Base-by-base conservation (phyloP, 1,140 invertebrate genomes). In the Trichogramma pretiosum region DNA sequence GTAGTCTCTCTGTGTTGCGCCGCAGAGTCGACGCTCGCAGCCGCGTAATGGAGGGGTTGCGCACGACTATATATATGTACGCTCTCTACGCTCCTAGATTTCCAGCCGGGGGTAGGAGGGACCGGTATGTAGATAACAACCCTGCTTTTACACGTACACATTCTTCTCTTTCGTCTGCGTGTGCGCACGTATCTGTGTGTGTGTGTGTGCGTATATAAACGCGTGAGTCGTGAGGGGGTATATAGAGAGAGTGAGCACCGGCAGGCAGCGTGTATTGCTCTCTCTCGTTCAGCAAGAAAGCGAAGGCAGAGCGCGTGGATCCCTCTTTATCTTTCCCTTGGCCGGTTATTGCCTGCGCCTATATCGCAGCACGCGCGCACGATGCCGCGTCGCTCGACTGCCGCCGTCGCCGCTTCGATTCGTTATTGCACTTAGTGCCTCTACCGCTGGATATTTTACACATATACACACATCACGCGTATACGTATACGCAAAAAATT, bases 271-370 rank as follows among this genome's bases (percentile, higher is more conserved):
- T n/a, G n/a, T n/a, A n/a, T n/a, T n/a, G n/a, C n/a, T n/a, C n/a
- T n/a, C n/a, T n/a, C n/a, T n/a, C n/a, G n/a, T n/a, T n/a, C n/a
- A n/a, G n/a, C n/a, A n/a, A n/a, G n/a, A n/a, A n/a, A n/a, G n/a
- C n/a, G n/a, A n/a, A n/a, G n/a, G n/a, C n/a, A n/a, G n/a, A n/a
- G n/a, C n/a, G n/a, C n/a, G 24, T 5, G 5, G 24, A 7, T 28
- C 24, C 24, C 24, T 11, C 11, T 11, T 28, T 5, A 28, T 28
- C 24, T 28, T 28, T 18, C 38, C 30, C 32, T 41, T 33, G 33
- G 40, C 28, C 36, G 23, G 45, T 40, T 47, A 47, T 47, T 47
- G 37, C 45, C n/a, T n/a, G n/a, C n/a, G n/a, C n/a, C 37, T 33
- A 23, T 40, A 40, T 40, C 26, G 13, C n/a, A n/a, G n/a, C n/a